Conservation (phyloP, 2,888 invertebrate species). For the Caenorhabditis imperialis region DNA sequence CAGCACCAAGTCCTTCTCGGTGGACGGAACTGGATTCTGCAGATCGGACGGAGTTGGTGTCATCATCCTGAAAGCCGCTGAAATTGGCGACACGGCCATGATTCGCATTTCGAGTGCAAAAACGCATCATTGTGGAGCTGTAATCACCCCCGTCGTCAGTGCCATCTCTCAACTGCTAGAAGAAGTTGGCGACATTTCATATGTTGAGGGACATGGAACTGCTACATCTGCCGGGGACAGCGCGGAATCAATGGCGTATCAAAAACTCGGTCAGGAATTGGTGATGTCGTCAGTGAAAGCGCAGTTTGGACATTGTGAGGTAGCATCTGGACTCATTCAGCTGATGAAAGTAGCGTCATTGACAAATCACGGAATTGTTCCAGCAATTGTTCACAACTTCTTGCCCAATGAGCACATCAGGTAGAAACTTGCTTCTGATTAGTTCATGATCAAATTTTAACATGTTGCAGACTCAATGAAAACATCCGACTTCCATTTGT, state of each 20-base stretch:
- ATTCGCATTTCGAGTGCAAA: conserved; percentile 39
- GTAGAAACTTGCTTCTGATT: conserved; percentile 1
- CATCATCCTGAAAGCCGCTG: conserved; percentile 48
- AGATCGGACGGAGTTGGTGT: conserved; percentile 62
- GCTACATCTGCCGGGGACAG: conserved; percentile 54
- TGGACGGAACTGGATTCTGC: conserved; percentile 57
- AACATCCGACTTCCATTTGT: conserved; percentile 59
- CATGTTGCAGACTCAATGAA: conserved; percentile 37
- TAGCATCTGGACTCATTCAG: conserved; percentile 62
- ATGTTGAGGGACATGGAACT: conserved; percentile 59
- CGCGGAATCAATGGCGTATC: conserved; percentile 49
- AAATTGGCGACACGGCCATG: conserved; percentile 11
- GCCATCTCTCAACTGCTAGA: conserved; percentile 53
- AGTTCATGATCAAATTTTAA: not conserved
- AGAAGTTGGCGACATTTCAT: conserved; percentile 46
- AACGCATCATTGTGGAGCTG: conserved; percentile 55
- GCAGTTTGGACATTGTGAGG: conserved; percentile 63
- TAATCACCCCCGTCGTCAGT: conserved; percentile 60
- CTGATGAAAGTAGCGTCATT: conserved; percentile 52
- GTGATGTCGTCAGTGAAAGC: conserved; percentile 62
- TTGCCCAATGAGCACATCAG: conserved; percentile 60
- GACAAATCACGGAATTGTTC: conserved; percentile 39
- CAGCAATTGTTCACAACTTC: conserved; percentile 52
- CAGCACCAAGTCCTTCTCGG: conserved; percentile 57
- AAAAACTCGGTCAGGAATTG: conserved; percentile 39